phyloP scores from a whole-genome alignment of 2,113 vertebrate genomes.

The Rhodinocichla rosea region DNA sequence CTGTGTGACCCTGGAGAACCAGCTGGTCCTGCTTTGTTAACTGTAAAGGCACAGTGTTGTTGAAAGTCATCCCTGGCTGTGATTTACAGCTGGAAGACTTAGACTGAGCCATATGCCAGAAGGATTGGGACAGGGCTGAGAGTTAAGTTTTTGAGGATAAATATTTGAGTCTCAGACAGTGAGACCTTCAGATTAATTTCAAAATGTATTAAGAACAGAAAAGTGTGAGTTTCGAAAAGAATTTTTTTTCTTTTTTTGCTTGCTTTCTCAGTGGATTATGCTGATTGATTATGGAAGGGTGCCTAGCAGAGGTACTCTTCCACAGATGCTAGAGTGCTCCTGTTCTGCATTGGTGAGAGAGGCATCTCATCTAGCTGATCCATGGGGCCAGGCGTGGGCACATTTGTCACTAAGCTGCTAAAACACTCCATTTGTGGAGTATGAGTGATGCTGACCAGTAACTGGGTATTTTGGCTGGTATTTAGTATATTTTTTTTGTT shows the following conservation, averaged over 20 bases:
- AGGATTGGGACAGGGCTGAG: neutral
- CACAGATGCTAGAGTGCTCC: neutral
- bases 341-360: neutral
- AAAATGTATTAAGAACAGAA: neutral
- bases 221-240: neutral
- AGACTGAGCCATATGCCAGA: neutral
- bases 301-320: neutral
- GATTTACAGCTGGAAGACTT: neutral
- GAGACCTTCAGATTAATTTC: neutral
- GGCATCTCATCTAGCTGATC: neutral
- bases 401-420: neutral
- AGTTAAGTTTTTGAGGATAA: neutral
- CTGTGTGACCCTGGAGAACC: neutral
- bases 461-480: no score
- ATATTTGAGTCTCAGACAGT: neutral
- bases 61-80: neutral
- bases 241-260: neutral
- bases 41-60: neutral
- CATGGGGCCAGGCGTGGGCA: accelerated
- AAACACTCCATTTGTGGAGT: neutral
- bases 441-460: neutral
- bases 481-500: no score
- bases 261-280: neutral
- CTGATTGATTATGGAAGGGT: neutral
- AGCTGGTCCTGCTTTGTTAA: neutral